phyloP scores from a whole-genome alignment of 64 coral and sea anemone genomes.

The Cladopsammia gracilis region DNA sequence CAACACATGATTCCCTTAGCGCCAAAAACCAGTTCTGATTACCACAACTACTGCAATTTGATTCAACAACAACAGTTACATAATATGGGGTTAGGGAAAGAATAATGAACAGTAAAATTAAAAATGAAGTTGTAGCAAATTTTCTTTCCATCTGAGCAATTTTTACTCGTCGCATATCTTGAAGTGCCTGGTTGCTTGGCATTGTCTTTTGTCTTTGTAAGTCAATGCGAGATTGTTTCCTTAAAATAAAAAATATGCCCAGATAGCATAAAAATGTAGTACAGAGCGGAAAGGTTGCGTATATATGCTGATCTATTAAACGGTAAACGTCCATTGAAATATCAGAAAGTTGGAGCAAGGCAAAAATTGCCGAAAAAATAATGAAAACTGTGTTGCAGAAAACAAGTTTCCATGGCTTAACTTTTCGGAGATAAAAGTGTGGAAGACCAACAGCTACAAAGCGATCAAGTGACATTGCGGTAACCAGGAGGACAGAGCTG shows the following conservation, averaged over 20 bases:
- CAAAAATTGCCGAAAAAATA: conserved; percentile 37
- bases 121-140: conserved; percentile 7
- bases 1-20: neutral
- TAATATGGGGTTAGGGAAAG: conserved; percentile 12
- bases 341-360: neutral
- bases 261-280: neutral
- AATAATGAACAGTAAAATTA: conserved; percentile 9
- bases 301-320: conserved; percentile 1
- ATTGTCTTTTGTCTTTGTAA: neutral
- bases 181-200: neutral
- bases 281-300: conserved; percentile 12
- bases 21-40: neutral
- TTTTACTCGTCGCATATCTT: neutral
- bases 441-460: neutral
- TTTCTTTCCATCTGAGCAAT: neutral
- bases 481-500: neutral
- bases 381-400: neutral
- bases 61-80: neutral
- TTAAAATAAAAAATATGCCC: conserved; percentile 3
- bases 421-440: neutral
- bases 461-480: conserved; percentile 23
- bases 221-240: neutral
- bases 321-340: neutral
- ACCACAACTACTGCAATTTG: neutral
- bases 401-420: neutral